Base-by-base conservation (phyloP, 2,797 vertebrate genomes). In the Enteromius fasciolatus region DNA sequence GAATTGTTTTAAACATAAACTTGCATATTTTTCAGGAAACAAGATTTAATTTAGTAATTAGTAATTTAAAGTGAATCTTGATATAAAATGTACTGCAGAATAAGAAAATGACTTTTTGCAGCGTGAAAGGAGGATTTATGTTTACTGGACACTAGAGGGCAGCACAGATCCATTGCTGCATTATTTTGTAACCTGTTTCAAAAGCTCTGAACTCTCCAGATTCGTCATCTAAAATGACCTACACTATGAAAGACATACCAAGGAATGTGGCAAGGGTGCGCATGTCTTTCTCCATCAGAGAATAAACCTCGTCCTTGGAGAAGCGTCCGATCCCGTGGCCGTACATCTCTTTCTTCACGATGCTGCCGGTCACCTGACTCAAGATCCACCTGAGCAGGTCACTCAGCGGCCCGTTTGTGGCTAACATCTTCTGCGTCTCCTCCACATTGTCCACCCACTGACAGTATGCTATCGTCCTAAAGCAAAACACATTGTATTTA, bases 211-310 rank as follows among this genome's bases (percentile, higher is more conserved):
- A 17, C 17, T 20, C 23, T 61, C 1, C 1, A 77, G 57, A 74
- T 25, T 48, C 20, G 23, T 81, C 54, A 9, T 15, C 3, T 50
- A 36, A 54, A 66, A 41, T 44, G 25, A 48, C 23, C 17, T 31
- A 8, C 6, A 25, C 1, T 2, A 67, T 41, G 33, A 25, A 25
- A 23, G 39, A 63, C 81, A 3, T 95, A 97, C 96, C 96, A 82
- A 97, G 90, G 48, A 99, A 93, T 54, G 95, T 95, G 18, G 98
- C 97, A 66, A 99, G 93, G 0, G 97, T 98, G 66, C 97, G 93
- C 98, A 99, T 98, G 93, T 99, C 98, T 91, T 97, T 99, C 94
- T 99, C 98, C 98, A 99, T 99, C 91, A 98, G 92, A 5, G 89
- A 88, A 86, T 99, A 99, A 85, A 99, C 97, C 87, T 98, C 96